Base-by-base conservation (phyloP, 2,797 vertebrate genomes). In the Microcaecilia unicolor region DNA sequence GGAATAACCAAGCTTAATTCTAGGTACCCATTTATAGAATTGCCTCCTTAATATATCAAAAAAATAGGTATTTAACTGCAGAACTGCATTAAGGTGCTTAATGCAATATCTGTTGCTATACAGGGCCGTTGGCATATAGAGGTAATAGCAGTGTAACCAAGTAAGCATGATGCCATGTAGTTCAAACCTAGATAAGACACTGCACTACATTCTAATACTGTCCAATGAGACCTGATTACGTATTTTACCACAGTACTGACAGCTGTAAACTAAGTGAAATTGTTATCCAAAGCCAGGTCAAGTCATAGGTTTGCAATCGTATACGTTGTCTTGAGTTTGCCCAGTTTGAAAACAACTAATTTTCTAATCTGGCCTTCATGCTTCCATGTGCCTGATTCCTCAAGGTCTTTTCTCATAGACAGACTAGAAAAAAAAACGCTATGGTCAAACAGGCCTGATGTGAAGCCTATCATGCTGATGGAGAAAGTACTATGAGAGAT, bases 231-330 rank as follows among this genome's bases (percentile, higher is more conserved):
- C 21, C 57, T n/a, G n/a, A n/a, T n/a, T n/a, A n/a, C n/a, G n/a
- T n/a, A n/a, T n/a, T n/a, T n/a, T n/a, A n/a, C n/a, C n/a, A n/a
- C n/a, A n/a, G n/a, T n/a, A n/a, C 36, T 30, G 33, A 21, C 37
- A 61, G 48, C 32, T 61, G 37, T 55, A 58, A 58, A 40, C 34
- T 59, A 51, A 67, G 59, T 50, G 45, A 27, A 54, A 55, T 51
- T 31, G 15, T 41, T n/a, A 51, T 61, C 40, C 61, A 44, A 58
- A 65, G 40, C 30, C 46, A 42, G n/a, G 31, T 22, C 51, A 42
- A 54, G 61, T 55, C 55, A 61, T 68, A 58, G 58, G 63, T 51
- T 64, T 9, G 64, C 46, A 59, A 60, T 58, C 13, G 35, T 56
- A 44, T 51, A 59, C 63, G 47, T 48, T 9, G 24, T 15, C 63